Evolutionary conservation across 2,113 vertebrate species (phyloP).

Genomic region (Chionis minor): DNA sequence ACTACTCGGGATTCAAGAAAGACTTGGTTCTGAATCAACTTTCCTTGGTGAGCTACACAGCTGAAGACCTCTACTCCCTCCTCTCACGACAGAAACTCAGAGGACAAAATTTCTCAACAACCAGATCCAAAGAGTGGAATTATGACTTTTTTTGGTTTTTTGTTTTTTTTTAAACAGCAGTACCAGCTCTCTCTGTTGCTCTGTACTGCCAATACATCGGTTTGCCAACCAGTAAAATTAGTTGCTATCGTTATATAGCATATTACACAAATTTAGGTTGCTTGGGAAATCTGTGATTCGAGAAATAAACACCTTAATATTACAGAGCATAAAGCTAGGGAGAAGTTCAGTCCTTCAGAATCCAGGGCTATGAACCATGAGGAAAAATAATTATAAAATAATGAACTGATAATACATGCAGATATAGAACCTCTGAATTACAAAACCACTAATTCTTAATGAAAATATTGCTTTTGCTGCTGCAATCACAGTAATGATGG

Average conservation of each 20-base stretch:
- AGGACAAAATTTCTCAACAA: background rate
- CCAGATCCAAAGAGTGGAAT: background rate
- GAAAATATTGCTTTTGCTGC: background rate
- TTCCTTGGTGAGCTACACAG: background rate
- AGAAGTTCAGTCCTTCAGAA: background rate
- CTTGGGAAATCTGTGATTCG: background rate
- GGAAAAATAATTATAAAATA: background rate
- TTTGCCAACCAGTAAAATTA: background rate
- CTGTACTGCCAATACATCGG: background rate
- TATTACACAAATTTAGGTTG: background rate
- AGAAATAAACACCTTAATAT: background rate
- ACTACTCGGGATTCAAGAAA: background rate
- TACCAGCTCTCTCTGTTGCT: background rate
- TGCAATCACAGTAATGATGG: background rate
- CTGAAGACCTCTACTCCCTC: background rate
- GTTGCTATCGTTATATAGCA: background rate
- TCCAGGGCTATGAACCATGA: background rate
- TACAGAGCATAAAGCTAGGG: background rate
- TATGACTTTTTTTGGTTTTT: accelerated
- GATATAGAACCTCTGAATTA: background rate
- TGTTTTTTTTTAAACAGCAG: background rate
- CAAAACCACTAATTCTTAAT: background rate
- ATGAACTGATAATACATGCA: background rate
- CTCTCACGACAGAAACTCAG: background rate
- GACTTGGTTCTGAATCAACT: background rate